Evolutionary conservation across 1,140 invertebrate genomes (phyloP), one percentile per base, ranked within the genome.

Genomic region (Zaprionus ghesquierei): DNA sequence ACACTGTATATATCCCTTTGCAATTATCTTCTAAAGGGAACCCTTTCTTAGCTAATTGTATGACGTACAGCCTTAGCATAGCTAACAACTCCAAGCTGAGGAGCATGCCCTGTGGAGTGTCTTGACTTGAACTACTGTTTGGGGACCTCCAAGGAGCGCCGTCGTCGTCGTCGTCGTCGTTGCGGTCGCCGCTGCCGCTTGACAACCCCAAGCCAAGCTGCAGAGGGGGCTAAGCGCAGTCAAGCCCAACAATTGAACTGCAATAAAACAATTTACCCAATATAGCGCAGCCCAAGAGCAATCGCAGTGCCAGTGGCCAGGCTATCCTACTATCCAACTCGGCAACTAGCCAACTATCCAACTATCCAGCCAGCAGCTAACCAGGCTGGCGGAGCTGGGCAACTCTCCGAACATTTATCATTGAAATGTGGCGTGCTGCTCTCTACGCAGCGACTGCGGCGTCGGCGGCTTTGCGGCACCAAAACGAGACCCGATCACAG

Each of bases 261-360:
- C 84, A 89, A 89, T 89, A 89, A 89, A 89, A 89, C 84, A 89
- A 89, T 89, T 89, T 89, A 89, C 84, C 84, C 79, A 89, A 89
- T 89, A 89, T 87, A 89, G 84, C 79, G 79, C 59, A 76, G 64
- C 27, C 59, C 69, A 69, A 62, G 73, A 87, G 79, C 84, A 89
- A 89, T 89, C 84, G 69, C 74, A 76, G 74, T 76, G 66, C 46
- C 69, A 65, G n/a, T n/a, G 62, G 55, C 27, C 44, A 71, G 49
- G 49, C 59, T 31, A 41, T 33, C 29, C 59, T 51, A 18, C 23
- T 56, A 63, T 41, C 25, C 64, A 33, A 53, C 59, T 31, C 41
- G 23, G 27, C 59, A 56, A 22, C 23, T 56, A 63, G 31, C 20
- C 64, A 20, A 49, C 44, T 56, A 69, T 35, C n/a, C 41, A 33